Conservation (phyloP, 2,113 vertebrate genomes). For the Hippocampus zosterae region DNA sequence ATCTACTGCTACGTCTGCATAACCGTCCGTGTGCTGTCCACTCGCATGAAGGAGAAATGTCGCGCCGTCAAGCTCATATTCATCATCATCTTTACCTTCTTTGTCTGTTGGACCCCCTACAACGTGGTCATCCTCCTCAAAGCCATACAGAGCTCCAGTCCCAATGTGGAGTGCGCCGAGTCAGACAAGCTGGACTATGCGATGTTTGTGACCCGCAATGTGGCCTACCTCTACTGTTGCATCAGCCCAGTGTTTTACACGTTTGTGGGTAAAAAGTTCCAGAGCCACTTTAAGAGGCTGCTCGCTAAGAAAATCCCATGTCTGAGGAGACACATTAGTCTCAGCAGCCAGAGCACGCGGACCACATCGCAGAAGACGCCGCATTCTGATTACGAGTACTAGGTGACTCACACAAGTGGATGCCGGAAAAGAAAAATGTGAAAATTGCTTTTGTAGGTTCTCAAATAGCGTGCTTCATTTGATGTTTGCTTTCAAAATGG, state of each 20-base stretch:
- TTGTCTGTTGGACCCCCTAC: conserved; percentile 74
- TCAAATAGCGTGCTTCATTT: background rate
- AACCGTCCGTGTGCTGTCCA: conserved; percentile 64
- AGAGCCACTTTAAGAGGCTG: conserved; percentile 67
- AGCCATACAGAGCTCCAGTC: conserved; percentile 36
- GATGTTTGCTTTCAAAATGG: background rate
- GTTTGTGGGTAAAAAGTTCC: conserved; percentile 76
- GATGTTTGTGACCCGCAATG: conserved; percentile 63
- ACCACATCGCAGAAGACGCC: conserved; percentile 60
- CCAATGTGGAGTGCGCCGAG: background rate
- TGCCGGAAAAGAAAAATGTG: background rate
- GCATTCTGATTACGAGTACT: conserved; percentile 50
- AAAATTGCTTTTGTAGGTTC: background rate
- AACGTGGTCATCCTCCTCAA: conserved; percentile 68
- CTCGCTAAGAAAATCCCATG: conserved; percentile 58
- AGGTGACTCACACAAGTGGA: background rate
- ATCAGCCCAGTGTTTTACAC: conserved; percentile 75
- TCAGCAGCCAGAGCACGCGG: conserved; percentile 58
- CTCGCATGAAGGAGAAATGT: conserved; percentile 67
- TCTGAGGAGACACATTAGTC: conserved; percentile 45
- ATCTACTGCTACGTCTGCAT: conserved; percentile 72
- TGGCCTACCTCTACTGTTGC: conserved; percentile 75
- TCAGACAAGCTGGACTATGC: conserved; percentile 50
- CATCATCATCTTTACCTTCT: conserved; percentile 69
- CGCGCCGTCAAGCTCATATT: conserved; percentile 72